These are phyloP conservation scores for Eumeta japonica DNA, from an alignment of 1,140 invertebrate genomes.

Conservation along the genomic window DNA sequence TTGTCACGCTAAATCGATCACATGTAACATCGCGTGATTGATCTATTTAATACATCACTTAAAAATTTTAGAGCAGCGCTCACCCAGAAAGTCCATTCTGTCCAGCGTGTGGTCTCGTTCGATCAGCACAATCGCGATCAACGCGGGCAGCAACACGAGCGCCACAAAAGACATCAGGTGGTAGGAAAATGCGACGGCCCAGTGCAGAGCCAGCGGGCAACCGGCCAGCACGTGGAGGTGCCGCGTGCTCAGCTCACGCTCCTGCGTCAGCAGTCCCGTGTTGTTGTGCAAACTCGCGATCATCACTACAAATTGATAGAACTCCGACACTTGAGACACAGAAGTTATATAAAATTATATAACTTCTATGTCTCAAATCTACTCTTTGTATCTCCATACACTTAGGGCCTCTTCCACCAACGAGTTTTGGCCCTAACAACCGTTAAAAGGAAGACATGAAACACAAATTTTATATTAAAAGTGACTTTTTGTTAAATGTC, in stretches of 20 bases:
- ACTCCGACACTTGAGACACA: no score
- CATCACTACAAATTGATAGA: no score
- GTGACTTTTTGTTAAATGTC: no score
- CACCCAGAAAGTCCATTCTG: slow-evolving; percentile 20
- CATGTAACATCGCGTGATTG: not conserved
- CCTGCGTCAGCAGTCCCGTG: slow-evolving; percentile 20
- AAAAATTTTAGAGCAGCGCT: slow-evolving; percentile 5
- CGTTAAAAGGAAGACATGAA: no score
- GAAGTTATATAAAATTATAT: no score
- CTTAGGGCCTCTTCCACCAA: no score
- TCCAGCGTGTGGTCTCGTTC: slow-evolving; percentile 23
- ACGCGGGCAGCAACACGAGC: slow-evolving; percentile 8
- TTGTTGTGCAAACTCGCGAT: slow-evolving; percentile 17
- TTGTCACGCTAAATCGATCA: no score
- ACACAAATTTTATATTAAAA: no score
- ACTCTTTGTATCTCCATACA: no score
- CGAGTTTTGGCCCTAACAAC: no score
- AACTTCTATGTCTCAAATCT: no score
- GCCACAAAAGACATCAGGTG: slow-evolving; percentile 17
- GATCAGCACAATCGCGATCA: slow-evolving; percentile 8
- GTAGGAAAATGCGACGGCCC: slow-evolving; percentile 21
- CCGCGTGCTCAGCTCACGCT: slow-evolving; percentile 21
- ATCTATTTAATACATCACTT: not conserved
- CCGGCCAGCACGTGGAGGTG: slow-evolving; percentile 34
- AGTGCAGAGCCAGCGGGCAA: slow-evolving; percentile 22